These are phyloP conservation scores for Heteromormyrus szaboi DNA, from an alignment of 2,797 vertebrate species.

Conservation along the genomic window DNA sequence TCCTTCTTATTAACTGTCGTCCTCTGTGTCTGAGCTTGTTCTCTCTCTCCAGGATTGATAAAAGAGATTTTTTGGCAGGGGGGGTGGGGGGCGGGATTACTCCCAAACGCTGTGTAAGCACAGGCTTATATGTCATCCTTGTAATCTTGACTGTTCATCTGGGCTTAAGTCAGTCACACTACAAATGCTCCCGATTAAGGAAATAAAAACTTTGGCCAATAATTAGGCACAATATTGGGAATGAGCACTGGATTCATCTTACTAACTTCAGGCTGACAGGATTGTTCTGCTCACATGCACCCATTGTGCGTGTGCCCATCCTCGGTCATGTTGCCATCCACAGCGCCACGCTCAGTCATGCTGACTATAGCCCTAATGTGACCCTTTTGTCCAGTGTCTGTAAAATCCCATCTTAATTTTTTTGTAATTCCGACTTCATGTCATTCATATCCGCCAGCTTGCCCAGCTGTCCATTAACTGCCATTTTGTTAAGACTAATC, in stretches of 20 bases:
- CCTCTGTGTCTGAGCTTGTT: constrained; percentile 42
- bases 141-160: constrained; percentile 89
- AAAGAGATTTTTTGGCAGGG: constrained; percentile 32
- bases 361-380: constrained; percentile 36
- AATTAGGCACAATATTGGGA: constrained; percentile 21
- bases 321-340: background rate
- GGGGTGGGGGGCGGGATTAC: constrained; percentile 2
- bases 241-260: background rate
- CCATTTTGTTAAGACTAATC: constrained; percentile 38
- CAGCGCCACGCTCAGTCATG: background rate
- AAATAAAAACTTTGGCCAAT: constrained; percentile 27
- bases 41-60: constrained; percentile 50
- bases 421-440: constrained; percentile 47
- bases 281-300: background rate
- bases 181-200: constrained; percentile 44
- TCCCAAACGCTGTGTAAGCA: constrained; percentile 74
- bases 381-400: constrained; percentile 21
- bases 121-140: constrained; percentile 74
- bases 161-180: constrained; percentile 67
- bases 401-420: constrained; percentile 35
- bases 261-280: background rate
- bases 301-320: background rate
- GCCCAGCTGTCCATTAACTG: constrained; percentile 43
- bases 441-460: constrained; percentile 47
- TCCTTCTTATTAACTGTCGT: constrained; percentile 19